Conservation (phyloP, 1,140 invertebrate genomes). For the Charaxes varanes region DNA sequence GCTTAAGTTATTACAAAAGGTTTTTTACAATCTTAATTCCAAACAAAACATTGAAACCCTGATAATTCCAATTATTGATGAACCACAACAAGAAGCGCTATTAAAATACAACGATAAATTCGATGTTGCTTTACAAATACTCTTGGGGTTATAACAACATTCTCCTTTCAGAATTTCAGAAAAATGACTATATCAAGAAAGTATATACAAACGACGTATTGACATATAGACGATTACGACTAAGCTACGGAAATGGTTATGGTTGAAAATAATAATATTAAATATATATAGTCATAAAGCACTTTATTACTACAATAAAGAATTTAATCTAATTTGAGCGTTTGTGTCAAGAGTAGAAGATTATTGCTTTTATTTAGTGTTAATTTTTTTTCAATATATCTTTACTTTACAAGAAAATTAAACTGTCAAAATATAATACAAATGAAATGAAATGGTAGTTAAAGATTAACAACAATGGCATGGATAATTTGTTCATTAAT, state of each 20-base stretch:
- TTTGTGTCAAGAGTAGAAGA: conserved; percentile 38
- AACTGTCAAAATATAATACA: too few species aligned
- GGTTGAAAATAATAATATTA: too few species aligned
- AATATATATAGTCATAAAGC: too few species aligned
- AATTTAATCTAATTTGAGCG: conserved; percentile 57
- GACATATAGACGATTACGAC: not conserved
- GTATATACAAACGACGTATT: not conserved
- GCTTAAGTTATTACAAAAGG: conserved; percentile 34
- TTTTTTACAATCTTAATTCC: conserved; percentile 51
- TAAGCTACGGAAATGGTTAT: too few species aligned
- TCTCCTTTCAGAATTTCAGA: conserved; percentile 31
- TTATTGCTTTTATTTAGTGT: conserved; percentile 61
- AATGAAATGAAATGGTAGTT: too few species aligned
- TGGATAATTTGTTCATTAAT: too few species aligned
- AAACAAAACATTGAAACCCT: conserved; percentile 65
- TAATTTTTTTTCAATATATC: too few species aligned
- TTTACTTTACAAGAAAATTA: too few species aligned
- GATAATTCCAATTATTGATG: conserved; percentile 69
- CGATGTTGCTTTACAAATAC: conserved; percentile 62
- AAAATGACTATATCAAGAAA: conserved; percentile 2
- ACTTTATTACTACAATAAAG: conserved; percentile 17
- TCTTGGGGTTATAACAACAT: conserved; percentile 34
- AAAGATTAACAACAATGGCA: too few species aligned
- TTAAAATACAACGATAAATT: conserved; percentile 67
- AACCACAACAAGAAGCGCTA: conserved; percentile 62